Percentiles rank a stretch among this genome's conserved stretches.
phyloP scores from a whole-genome alignment of 2,888 invertebrate species.

The Dynastes maya region DNA sequence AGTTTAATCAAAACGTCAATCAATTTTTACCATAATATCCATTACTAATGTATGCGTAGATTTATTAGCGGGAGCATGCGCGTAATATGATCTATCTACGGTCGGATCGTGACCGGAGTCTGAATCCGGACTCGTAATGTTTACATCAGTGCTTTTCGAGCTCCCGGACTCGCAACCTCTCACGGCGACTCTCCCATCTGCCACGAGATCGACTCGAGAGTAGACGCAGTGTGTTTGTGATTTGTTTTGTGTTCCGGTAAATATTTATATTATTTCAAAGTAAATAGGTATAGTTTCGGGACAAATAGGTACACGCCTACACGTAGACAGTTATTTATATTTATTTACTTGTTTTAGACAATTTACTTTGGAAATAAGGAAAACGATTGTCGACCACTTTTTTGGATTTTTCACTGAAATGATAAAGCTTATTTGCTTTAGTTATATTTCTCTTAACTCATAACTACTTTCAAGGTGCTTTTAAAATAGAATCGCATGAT shows the following conservation, averaged over 20 bases:
- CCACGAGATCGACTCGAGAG: constrained; percentile 25
- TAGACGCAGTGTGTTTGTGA: constrained; percentile 43
- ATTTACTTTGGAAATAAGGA: neutral
- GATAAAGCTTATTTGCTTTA: neutral
- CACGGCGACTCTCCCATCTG: constrained; percentile 21
- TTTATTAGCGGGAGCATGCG: constrained; percentile 44
- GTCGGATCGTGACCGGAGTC: constrained; percentile 53
- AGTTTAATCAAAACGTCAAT: constrained; percentile 48
- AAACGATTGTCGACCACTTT: neutral
- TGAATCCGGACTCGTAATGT: constrained; percentile 57
- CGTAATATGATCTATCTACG: constrained; percentile 43
- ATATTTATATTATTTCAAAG: constrained; percentile 35
- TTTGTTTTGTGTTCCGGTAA: constrained; percentile 45
- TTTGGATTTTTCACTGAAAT: neutral
- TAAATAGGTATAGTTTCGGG: constrained; percentile 20
- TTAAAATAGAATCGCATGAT: too few species aligned
- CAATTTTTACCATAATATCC: constrained; percentile 45
- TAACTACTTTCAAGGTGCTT: too few species aligned
- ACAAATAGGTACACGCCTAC: constrained; percentile 15
- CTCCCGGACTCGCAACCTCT: constrained; percentile 49
- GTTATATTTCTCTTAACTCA: too few species aligned
- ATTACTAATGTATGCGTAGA: constrained; percentile 45
- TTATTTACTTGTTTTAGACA: constrained; percentile 7
- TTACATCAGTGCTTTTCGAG: constrained; percentile 56
- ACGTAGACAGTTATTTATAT: constrained; percentile 21